phyloP scores from a whole-genome alignment of 2,797 vertebrate genomes.

The Catostomus latipinnis region DNA sequence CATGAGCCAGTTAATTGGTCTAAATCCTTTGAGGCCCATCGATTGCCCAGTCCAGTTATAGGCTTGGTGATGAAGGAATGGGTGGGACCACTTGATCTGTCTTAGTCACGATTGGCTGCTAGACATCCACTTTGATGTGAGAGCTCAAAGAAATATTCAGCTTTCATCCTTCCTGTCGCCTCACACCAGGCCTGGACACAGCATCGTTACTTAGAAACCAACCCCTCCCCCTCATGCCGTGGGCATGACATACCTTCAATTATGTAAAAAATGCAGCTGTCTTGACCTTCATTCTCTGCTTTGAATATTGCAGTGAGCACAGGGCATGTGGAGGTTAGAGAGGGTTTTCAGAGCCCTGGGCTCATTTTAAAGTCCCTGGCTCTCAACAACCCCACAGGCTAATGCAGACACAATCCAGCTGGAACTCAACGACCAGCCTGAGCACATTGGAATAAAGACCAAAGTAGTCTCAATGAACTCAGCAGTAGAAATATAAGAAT shows the following conservation, averaged over 20 bases:
- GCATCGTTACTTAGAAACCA: constrained; percentile 7
- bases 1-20: constrained; percentile 53
- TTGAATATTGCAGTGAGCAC: not conserved
- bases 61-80: constrained; percentile 28
- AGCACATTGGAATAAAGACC: not conserved
- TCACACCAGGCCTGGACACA: constrained; percentile 35
- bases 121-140: constrained; percentile 46
- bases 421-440: not conserved
- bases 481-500: constrained; percentile 11
- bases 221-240: constrained; percentile 13
- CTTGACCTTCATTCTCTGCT: constrained; percentile 39
- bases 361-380: constrained; percentile 10
- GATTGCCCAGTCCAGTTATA: constrained; percentile 52
- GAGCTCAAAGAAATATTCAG: constrained; percentile 32
- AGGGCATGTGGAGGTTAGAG: not conserved
- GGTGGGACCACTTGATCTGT: constrained; percentile 13
- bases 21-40: constrained; percentile 40
- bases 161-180: constrained; percentile 47
- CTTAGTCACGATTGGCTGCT: constrained; percentile 35
- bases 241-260: constrained; percentile 48
- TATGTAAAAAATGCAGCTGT: constrained; percentile 40
- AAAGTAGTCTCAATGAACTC: not conserved
- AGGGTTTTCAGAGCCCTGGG: not conserved
- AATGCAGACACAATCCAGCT: constrained; percentile 1
- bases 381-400: not conserved